phyloP scores from a whole-genome alignment of 2,888 invertebrate species.

The Meliscaeva auricollis region DNA sequence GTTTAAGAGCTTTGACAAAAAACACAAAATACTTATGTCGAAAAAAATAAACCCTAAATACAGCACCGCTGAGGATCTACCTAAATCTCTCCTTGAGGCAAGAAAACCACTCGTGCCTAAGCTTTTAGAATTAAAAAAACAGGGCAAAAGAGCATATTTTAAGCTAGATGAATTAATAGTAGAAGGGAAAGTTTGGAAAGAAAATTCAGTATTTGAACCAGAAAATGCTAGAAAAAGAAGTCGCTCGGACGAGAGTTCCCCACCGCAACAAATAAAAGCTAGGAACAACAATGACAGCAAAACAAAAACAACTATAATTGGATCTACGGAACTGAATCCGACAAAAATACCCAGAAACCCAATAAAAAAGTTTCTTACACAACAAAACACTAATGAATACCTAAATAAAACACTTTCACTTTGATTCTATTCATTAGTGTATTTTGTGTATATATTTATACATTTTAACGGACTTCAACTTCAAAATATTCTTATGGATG shows the following conservation, averaged over 20 bases:
- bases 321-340: background rate
- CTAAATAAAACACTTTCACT: background rate
- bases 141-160: constrained; percentile 2
- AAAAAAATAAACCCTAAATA: background rate
- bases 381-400: background rate
- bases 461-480: too few relatives aligned
- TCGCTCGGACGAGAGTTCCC: background rate
- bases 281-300: background rate
- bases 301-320: background rate
- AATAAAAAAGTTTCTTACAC: background rate
- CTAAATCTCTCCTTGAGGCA: background rate
- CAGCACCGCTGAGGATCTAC: background rate
- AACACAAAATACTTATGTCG: background rate
- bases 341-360: background rate
- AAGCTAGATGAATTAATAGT: background rate
- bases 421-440: too few relatives aligned
- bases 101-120: background rate
- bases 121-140: background rate
- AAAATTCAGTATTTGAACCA: background rate
- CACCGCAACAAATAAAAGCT: background rate
- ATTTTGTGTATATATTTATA: too few relatives aligned
- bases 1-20: background rate
- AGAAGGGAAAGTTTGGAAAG: background rate
- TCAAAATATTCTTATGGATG: too few relatives aligned
- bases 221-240: background rate